Base-by-base conservation (phyloP, 2,113 vertebrate genomes). In the Telmatochromis brachygnathus region DNA sequence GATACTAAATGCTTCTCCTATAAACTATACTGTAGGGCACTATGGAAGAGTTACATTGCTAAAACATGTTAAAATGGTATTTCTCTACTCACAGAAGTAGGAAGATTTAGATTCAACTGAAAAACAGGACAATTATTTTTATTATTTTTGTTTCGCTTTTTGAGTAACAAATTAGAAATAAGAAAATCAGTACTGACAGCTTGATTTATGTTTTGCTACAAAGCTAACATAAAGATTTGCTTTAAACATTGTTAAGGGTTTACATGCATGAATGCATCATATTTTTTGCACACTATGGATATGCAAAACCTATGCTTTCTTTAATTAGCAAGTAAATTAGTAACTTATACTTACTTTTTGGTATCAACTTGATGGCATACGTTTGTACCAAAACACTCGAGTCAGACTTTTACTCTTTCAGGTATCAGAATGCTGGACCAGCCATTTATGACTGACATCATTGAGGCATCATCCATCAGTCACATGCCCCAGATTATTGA, bases 401-500 rank as follows among this genome's bases (percentile, higher is more conserved):
- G 8, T 26, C 10, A 12, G 4, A 13, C 21, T 82, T 30, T 84
- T 81, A 5, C 26, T 81, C 54, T 28, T 82, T 17, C 94, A 99
- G 99, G 99, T 58, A 99, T 99, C 91, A 97, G 99, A 51, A 99
- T 99, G 99, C 88, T 99, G 9, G 99, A 99, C 94, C 99, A 99
- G 91, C 99, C 99, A 0, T 99, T 99, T 70, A 99, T 99, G 99
- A 99, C 99, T 1, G 99, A 99, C 92, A 98, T 99, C 85, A 99
- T 99, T 2, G 99, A 99, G 92, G 99, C 99, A 26, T 99, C 99
- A 4, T 99, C 99, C 80, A 99, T 99, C 96, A 99, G 98, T 88
- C 99, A 99, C 84, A 98, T 99, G 99, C 99, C 99, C 4, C 99
- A 99, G 92, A 94, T 98, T 39, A 99, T 99, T 56, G 99, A 99